Evolutionary conservation across 1,140 invertebrate genomes (phyloP), one percentile per base, ranked within the genome.

Genomic region (Ceratina australensis): DNA sequence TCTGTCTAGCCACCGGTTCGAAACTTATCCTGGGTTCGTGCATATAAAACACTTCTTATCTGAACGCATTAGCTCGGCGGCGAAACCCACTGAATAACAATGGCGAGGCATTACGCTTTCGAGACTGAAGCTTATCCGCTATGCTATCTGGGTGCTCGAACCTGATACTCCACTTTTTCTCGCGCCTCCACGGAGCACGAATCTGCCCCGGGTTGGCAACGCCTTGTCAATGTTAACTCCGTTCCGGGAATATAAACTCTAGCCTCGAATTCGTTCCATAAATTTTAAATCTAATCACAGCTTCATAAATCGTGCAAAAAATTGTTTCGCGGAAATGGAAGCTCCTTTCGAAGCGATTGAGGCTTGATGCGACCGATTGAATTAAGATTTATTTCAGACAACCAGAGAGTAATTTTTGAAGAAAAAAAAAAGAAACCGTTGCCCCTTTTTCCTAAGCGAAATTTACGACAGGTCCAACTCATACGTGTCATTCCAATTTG

Each of bases 401-500:
- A 7, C 33, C 33, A 33, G 33, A 33, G 7, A 33, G 33, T 33
- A 33, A 7, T 33, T 33, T 33, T 33, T 33, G 33, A 33, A 33
- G 2, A 7, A 33, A 7, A 33, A 33, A 7, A 33, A n/a, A n/a
- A n/a, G n/a, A n/a, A n/a, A n/a, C n/a, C n/a, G 33, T 33, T 33
- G 33, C 33, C 7, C 33, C 7, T 7, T 33, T 33, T 33, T 33
- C 33, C 33, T 33, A 7, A 33, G 33, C 33, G 33, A 7, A 33
- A 33, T 7, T 33, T 33, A 2, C 33, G 33, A 33, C 33, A 33
- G 33, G 33, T 33, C 33, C 33, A 7, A 33, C 33, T 33, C 78
- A 83, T 84, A 86, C 72, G 80, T 81, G 87, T 87, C 86, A 84
- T 87, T 83, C 86, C 88, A 87, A 88, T 88, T 89, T 87, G 87